Conservation (phyloP, 2,113 vertebrate genomes). For the Leptobrachium leishanense region DNA sequence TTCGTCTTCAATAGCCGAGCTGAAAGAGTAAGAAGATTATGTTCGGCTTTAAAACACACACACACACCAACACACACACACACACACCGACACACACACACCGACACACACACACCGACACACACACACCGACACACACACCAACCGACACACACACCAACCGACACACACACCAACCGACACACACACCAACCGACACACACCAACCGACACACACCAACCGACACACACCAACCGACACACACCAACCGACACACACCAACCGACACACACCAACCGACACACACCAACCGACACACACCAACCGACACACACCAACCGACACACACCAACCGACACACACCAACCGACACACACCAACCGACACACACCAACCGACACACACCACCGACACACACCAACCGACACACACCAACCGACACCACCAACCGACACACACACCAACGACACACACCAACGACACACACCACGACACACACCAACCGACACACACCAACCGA, state of each 20-base stretch:
- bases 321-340: no score
- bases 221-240: constrained; percentile 50
- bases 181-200: no score
- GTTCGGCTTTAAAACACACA: constrained; percentile 58
- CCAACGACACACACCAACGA: no score
- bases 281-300: constrained; percentile 57
- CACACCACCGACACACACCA: constrained; percentile 56
- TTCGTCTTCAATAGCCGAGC: constrained; percentile 95
- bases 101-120: constrained; percentile 51
- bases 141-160: no score
- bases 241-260: no score
- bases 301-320: constrained; percentile 52
- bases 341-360: no score
- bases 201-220: no score
- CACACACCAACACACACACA: no score
- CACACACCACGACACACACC: constrained; percentile 57
- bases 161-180: constrained; percentile 36
- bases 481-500: constrained; percentile 51
- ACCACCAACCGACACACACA: no score
- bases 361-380: constrained; percentile 54
- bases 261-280: no score
- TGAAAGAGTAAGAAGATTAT: constrained; percentile 94
- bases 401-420: no score
- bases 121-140: no score
- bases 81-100: constrained; percentile 56